Percentiles rank a stretch among this genome's conserved stretches.
Conservation (phyloP, 2,888 invertebrate species). For the Caradrina clavipalpis region DNA sequence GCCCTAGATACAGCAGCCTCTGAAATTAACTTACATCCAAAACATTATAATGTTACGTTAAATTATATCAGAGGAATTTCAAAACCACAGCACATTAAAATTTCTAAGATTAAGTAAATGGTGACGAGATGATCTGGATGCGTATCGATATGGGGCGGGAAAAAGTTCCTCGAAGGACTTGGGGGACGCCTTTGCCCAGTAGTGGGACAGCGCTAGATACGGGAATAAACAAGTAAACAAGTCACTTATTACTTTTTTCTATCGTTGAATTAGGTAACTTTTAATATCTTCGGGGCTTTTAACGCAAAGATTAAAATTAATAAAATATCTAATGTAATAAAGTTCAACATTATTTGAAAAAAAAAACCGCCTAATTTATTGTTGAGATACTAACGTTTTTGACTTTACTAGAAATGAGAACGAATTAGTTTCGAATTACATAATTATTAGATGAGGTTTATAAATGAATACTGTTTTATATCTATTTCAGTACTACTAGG, state of each 20-base stretch:
- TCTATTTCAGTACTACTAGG: neutral
- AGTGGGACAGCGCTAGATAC: too few relatives aligned
- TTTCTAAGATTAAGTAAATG: too few relatives aligned
- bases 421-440: constrained; percentile 26
- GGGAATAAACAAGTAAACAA: too few relatives aligned
- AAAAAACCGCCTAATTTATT: constrained; percentile 10
- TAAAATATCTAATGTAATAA: constrained; percentile 1
- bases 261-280: too few relatives aligned
- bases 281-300: neutral
- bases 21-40: constrained; percentile 52
- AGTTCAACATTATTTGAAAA: neutral
- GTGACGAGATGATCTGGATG: too few relatives aligned
- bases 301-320: constrained; percentile 1
- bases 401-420: constrained; percentile 14
- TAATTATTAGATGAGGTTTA: constrained; percentile 6
- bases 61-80: neutral
- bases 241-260: too few relatives aligned
- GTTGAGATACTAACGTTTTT: neutral
- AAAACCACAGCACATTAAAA: neutral
- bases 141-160: too few relatives aligned
- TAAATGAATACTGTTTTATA: neutral
- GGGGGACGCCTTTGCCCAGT: too few relatives aligned
- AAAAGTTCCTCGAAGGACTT: too few relatives aligned
- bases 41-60: constrained; percentile 36
- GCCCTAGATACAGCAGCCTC: constrained; percentile 48